phyloP scores from a whole-genome alignment of 1,140 invertebrate genomes.

The Drosophila tsacasi region DNA sequence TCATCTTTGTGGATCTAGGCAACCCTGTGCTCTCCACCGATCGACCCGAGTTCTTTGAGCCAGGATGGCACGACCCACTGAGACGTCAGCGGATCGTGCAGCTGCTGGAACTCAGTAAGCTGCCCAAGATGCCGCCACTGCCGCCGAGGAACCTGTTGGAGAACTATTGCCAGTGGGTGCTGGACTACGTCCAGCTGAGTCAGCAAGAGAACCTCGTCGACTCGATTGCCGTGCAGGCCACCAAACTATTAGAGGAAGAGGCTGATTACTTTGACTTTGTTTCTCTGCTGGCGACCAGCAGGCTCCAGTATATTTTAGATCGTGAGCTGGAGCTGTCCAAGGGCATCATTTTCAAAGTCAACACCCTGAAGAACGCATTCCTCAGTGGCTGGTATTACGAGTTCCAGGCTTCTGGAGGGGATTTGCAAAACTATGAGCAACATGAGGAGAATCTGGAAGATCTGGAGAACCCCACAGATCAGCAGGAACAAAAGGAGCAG shows the following conservation, averaged over 20 bases:
- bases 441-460: background rate
- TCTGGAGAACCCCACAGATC: background rate
- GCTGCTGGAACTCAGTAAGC: conserved; percentile 56
- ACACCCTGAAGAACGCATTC: conserved; percentile 27
- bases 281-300: conserved; percentile 21
- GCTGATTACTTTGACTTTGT: background rate
- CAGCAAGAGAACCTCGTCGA: conserved; percentile 46
- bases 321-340: conserved; percentile 9
- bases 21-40: conserved; percentile 79
- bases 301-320: conserved; percentile 28
- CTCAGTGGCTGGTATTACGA: conserved; percentile 55
- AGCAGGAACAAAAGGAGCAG: background rate
- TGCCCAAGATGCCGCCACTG: conserved; percentile 45
- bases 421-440: no score
- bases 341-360: conserved; percentile 28
- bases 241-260: conserved; percentile 40
- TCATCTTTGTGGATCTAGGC: conserved; percentile 81
- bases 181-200: conserved; percentile 55
- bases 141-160: conserved; percentile 4
- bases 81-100: conserved; percentile 20
- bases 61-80: conserved; percentile 85
- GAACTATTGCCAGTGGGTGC: conserved; percentile 53
- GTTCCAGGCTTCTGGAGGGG: conserved; percentile 11
- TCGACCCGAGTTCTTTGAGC: conserved; percentile 87
- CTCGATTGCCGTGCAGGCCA: conserved; percentile 38